Evolutionary conservation across 2,797 vertebrate species (phyloP).

Genomic region (Gymnoscopelus microlampas): DNA sequence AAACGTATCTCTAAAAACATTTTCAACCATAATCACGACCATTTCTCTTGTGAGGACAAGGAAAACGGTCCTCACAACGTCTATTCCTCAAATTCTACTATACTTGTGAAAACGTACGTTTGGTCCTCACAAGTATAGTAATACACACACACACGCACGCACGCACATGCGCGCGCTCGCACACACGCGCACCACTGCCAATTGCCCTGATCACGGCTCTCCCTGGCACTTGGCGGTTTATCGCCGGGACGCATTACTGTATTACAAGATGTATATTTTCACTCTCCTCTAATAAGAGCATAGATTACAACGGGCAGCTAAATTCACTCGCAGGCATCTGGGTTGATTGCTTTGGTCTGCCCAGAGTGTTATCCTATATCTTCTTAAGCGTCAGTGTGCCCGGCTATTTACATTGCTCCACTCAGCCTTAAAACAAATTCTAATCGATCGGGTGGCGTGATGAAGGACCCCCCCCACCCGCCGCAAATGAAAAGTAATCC

Average conservation of each 20-base stretch:
- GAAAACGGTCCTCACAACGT: no score
- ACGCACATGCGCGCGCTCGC: background rate
- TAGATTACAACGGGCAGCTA: slow-evolving; percentile 63
- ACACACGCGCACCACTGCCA: background rate
- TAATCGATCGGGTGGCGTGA: slow-evolving; percentile 72
- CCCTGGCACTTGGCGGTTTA: slow-evolving; percentile 49
- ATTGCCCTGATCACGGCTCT: slow-evolving; percentile 25
- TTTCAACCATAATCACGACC: no score
- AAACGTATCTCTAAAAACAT: no score
- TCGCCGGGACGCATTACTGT: slow-evolving; percentile 64
- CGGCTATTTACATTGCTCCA: slow-evolving; percentile 72
- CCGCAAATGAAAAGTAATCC: slow-evolving; percentile 66
- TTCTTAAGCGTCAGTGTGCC: slow-evolving; percentile 60
- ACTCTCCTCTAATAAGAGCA: slow-evolving; percentile 71
- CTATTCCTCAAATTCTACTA: no score
- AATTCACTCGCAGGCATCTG: slow-evolving; percentile 48
- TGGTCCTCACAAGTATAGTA: no score
- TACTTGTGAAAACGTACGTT: no score
- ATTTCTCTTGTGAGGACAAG: no score
- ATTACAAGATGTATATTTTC: slow-evolving; percentile 72
- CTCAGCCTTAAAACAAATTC: slow-evolving; percentile 76
- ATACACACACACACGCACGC: background rate
- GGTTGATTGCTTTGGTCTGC: slow-evolving; percentile 50
- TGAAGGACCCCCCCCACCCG: slow-evolving; percentile 36
- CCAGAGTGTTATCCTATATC: slow-evolving; percentile 60